These are phyloP conservation scores for Pedetes capensis DNA, from an alignment of 2,113 vertebrate genomes.

Conservation along the genomic window DNA sequence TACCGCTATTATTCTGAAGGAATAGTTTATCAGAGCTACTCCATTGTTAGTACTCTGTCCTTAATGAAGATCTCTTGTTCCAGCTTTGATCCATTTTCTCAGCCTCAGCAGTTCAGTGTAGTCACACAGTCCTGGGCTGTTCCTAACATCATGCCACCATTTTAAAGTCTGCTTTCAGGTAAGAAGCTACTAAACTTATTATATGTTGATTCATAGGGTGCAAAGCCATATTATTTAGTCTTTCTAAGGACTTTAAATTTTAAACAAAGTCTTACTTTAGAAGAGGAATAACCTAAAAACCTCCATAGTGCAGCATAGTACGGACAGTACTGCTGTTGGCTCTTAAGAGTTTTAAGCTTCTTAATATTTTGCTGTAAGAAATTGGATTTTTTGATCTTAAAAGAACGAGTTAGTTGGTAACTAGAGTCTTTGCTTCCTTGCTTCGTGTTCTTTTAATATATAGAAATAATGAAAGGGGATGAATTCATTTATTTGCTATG, in stretches of 20 bases:
- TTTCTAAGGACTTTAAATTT: not conserved
- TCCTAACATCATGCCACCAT: too few relatives aligned
- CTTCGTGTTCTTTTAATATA: not conserved
- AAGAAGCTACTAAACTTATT: not conserved
- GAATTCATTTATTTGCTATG: not conserved
- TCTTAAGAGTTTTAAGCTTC: not conserved
- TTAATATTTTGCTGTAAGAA: not conserved
- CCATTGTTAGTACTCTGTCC: not conserved
- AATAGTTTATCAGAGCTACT: not conserved
- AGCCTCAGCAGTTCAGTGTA: not conserved
- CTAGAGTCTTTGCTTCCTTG: not conserved
- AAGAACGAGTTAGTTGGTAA: not conserved
- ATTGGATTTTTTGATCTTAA: conserved; percentile 10
- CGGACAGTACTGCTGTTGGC: not conserved
- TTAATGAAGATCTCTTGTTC: not conserved
- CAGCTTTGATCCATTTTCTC: not conserved
- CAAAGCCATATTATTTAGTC: not conserved
- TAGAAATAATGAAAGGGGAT: not conserved
- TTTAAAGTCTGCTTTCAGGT: not conserved
- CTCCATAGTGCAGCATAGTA: not conserved
- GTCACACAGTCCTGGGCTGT: not conserved
- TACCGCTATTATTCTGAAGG: not conserved
- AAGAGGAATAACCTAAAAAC: not conserved
- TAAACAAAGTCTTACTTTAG: not conserved
- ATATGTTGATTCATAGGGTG: not conserved